Base-by-base conservation (phyloP, 2,113 vertebrate genomes). In the Cariama cristata region DNA sequence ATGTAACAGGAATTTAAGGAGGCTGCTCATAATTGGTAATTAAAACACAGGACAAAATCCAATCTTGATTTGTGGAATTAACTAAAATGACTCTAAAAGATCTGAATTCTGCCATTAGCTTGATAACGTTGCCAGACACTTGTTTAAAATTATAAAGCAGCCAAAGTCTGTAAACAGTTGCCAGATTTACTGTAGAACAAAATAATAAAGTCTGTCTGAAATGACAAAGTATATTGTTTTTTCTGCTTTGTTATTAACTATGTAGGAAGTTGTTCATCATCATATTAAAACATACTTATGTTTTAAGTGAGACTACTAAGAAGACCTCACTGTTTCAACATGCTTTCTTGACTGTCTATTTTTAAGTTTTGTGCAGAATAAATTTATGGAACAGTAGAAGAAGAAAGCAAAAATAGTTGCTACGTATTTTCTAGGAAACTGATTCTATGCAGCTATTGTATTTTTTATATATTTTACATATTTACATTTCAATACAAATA, bases 31-130 rank as follows among this genome's bases (percentile, higher is more conserved):
- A 94, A 74, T 42, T 6, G 12, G 79, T 69, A 92, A 86, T 86
- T 63, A 88, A 89, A 93, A 75, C 40, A 87, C 30, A 88, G 69
- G 52, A 83, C 44, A 95, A 79, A 93, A 96, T 80, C 62, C 84
- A 71, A 77, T 55, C 35, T 60, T 86, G 50, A 89, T 80, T 38
- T 79, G 44, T 79, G 58, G 63, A 94, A 96, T 74, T 64, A 84
- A 91, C 47, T 72, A 40, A 85, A 95, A 86, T 59, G 5, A n/a
- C n/a, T 90, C 40, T 23, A 68, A 52, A 88, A 95, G 44, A 83
- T 53, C 24, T 90, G 32, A 80, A 58, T 94, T 89, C 69, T 96
- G 53, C 53, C 55, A 90, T 81, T 90, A 77, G 53, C 38, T 42
- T 84, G 74, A 90, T 50, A 88, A 93, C n/a, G 30, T 53, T 94